Percentiles rank a stretch among this genome's conserved stretches.
Conservation (phyloP, 2,113 vertebrate genomes). For the Rhinichthys klamathensis region DNA sequence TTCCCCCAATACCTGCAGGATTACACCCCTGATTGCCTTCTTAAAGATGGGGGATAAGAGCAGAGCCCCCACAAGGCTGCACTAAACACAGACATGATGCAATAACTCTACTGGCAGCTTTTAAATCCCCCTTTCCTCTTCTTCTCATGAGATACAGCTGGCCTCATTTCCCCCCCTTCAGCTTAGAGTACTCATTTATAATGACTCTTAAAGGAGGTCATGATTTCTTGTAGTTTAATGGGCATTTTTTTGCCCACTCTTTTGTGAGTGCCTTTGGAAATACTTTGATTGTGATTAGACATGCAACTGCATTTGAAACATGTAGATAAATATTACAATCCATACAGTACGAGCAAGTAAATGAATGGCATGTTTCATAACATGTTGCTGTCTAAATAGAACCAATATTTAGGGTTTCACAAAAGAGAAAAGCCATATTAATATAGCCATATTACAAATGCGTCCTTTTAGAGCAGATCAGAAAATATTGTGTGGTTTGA, state of each 20-base stretch:
- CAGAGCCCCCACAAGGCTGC: constrained; percentile 26
- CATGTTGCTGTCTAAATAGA: background rate
- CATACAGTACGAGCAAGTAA: background rate
- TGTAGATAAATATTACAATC: background rate
- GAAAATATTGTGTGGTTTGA: constrained; percentile 11
- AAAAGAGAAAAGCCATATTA: background rate
- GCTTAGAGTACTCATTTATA: constrained; percentile 38
- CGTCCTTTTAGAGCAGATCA: background rate
- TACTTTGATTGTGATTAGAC: constrained; percentile 18
- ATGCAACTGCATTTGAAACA: constrained; percentile 25
- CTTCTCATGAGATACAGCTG: constrained; percentile 50
- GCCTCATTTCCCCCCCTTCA: constrained; percentile 34
- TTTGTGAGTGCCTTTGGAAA: background rate
- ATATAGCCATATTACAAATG: background rate
- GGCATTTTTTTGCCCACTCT: constrained; percentile 8
- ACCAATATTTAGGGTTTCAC: background rate
- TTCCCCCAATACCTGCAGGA: constrained; percentile 44
- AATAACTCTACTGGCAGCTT: constrained; percentile 41
- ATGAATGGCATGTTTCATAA: background rate
- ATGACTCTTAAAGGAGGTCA: constrained; percentile 29
- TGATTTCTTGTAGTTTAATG: constrained; percentile 39
- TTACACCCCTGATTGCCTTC: constrained; percentile 51
- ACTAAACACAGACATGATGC: constrained; percentile 58
- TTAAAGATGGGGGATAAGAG: constrained; percentile 49
- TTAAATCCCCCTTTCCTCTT: constrained; percentile 44